Evolutionary conservation across 2,113 vertebrate genomes (phyloP), one percentile per base, ranked within the genome.

Genomic region (Cacatua alba): DNA sequence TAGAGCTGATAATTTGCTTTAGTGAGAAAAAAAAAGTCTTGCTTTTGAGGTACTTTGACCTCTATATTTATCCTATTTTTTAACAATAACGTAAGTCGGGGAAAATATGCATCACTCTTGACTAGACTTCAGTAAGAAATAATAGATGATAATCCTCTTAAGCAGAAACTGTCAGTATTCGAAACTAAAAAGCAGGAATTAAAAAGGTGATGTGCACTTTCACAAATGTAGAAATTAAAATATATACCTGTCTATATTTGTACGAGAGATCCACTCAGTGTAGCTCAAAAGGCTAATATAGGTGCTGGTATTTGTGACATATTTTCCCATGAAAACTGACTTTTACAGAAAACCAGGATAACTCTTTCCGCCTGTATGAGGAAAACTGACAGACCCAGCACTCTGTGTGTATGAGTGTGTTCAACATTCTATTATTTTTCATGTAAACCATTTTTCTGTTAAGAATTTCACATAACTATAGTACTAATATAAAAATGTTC

Each of bases 321-420:
- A 3, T 60, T 88, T 88, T 60, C 17, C 25, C 14, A 64, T 46
- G 14, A 49, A 74, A 84, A 70, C 1, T 19, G 26, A 78, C 37
- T 67, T 64, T 62, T 75, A 29, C 6, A 64, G 39, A 60, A 96
- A 92, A 70, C 2, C 17, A 48, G 0, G 1, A 29, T 23, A 70
- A 12, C 1, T 18, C 77, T 33, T 69, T 29, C 3, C 3, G 3
- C 0, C 21, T 33, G 13, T 57, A 49, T 19, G 5, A 15, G 8
- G 23, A 82, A 78, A 93, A 55, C 6, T 19, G 31, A 62, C n/a
- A 52, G 29, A 68, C 33, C 64, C 13, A 60, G 7, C 4, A 20
- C 9, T 78, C 11, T 46, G 12, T 1, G 0, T 37, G 4, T 49
- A 7, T 20, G 6, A 65, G 7, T 24, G 17, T 17, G n/a, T 82